phyloP scores from a whole-genome alignment of 2,113 vertebrate genomes.

The Micromys minutus region DNA sequence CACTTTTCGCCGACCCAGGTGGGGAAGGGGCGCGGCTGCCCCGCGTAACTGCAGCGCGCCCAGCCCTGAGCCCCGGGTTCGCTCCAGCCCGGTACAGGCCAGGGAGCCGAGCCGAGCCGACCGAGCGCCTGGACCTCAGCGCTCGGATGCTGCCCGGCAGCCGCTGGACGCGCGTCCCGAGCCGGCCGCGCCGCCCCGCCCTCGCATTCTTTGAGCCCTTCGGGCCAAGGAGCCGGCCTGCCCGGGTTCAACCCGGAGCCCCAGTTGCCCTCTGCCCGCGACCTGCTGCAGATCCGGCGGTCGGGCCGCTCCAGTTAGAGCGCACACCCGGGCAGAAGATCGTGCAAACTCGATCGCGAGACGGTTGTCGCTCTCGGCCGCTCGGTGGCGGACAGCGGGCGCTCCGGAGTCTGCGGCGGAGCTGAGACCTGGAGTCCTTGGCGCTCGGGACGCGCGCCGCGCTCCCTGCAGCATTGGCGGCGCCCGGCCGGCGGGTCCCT shows the following conservation, averaged over 20 bases:
- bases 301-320: background rate
- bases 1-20: slow-evolving; percentile 63
- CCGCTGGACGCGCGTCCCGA: background rate
- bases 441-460: background rate
- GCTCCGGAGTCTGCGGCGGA: background rate
- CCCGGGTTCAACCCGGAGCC: background rate
- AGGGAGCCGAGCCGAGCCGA: background rate
- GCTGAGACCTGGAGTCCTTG: background rate
- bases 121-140: background rate
- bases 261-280: background rate
- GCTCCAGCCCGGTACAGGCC: background rate
- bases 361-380: background rate
- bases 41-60: background rate
- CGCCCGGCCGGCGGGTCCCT: background rate
- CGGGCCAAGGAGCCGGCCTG: background rate
- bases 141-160: slow-evolving; percentile 5
- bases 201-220: background rate
- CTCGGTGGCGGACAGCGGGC: background rate
- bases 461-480: background rate
- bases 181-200: slow-evolving; percentile 21
- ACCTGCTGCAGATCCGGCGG: background rate
- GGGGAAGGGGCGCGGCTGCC: background rate
- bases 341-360: slow-evolving; percentile 47
- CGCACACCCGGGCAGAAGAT: background rate
- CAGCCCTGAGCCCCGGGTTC: background rate